Evolutionary conservation across 64 coral and sea anemone genomes (phyloP), one percentile per base, ranked within the genome.

Genomic region (Porites lutea): DNA sequence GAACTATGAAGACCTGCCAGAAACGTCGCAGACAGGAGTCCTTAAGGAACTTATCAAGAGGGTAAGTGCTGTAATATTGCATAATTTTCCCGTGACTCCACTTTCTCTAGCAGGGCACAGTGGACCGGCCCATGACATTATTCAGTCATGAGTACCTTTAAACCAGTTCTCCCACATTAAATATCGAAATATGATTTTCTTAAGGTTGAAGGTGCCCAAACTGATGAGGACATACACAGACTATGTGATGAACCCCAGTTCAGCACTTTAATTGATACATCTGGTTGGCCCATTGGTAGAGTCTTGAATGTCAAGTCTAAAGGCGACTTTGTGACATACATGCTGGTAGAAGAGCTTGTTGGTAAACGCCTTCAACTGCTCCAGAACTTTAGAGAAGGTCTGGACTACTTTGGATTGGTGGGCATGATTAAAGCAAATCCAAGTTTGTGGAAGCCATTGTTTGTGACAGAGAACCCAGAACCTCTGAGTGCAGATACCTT

Each of bases 331-430:
- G n/a, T n/a, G n/a, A n/a, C n/a, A n/a, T n/a, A n/a, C n/a, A 82
- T 82, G 52, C 62, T 82, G 79, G 79, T 82, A 8, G 79, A 82
- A 82, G 79, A 82, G 55, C 79, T 82, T 46, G 79, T 82, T 58
- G 79, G 79, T 59, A 82, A 64, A 62, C 55, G 58, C 37, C 59
- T 49, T n/a, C n/a, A n/a, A n/a, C n/a, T n/a, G n/a, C n/a, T n/a
- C n/a, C n/a, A n/a, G n/a, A n/a, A n/a, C n/a, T n/a, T n/a, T n/a
- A n/a, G n/a, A n/a, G n/a, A n/a, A n/a, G n/a, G n/a, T n/a, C n/a
- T n/a, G n/a, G n/a, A 84, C 59, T 84, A 84, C 59, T 84, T 84
- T 84, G 81, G 81, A 66, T 66, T 84, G 46, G 59, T 84, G 27
- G 59, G 65, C 12, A 63, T 66, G 81, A 84, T 84, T 45, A 64